These are phyloP conservation scores for Oryzaephilus surinamensis DNA, from an alignment of 1,140 invertebrate species.

Conservation along the genomic window DNA sequence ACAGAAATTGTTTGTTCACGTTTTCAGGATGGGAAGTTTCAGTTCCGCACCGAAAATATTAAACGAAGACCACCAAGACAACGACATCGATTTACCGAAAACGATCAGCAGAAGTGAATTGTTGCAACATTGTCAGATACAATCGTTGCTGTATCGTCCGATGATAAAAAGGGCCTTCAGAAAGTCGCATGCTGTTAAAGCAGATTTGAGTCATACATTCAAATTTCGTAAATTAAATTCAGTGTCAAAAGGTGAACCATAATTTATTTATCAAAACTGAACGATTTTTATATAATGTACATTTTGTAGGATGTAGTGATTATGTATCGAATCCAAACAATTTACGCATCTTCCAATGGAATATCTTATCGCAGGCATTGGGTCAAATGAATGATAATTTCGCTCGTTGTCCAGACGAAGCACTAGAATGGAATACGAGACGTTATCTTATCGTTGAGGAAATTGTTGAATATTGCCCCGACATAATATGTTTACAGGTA, in stretches of 20 bases:
- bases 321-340: conserved; percentile 31
- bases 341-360: conserved; percentile 63
- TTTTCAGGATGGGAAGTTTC: conserved; percentile 62
- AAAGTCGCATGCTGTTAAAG: conserved; percentile 10
- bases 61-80: conserved; percentile 53
- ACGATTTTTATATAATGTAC: conserved; percentile 19
- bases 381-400: conserved; percentile 65
- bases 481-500: conserved; percentile 67
- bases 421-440: conserved; percentile 57
- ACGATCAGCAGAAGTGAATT: conserved; percentile 41
- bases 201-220: conserved; percentile 30
- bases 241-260: conserved; percentile 34
- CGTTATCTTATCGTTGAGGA: conserved; percentile 62
- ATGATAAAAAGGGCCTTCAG: conserved; percentile 39
- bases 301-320: conserved; percentile 35
- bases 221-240: conserved; percentile 38
- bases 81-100: conserved; percentile 43
- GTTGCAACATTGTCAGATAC: conserved; percentile 42
- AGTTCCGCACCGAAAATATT: conserved; percentile 55
- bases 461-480: conserved; percentile 55
- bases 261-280: conserved; percentile 6
- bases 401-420: conserved; percentile 57
- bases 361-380: conserved; percentile 64
- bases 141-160: conserved; percentile 34
- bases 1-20: conserved; percentile 13